phyloP scores from a whole-genome alignment of 2,888 invertebrate genomes.

The Carcina quercana region DNA sequence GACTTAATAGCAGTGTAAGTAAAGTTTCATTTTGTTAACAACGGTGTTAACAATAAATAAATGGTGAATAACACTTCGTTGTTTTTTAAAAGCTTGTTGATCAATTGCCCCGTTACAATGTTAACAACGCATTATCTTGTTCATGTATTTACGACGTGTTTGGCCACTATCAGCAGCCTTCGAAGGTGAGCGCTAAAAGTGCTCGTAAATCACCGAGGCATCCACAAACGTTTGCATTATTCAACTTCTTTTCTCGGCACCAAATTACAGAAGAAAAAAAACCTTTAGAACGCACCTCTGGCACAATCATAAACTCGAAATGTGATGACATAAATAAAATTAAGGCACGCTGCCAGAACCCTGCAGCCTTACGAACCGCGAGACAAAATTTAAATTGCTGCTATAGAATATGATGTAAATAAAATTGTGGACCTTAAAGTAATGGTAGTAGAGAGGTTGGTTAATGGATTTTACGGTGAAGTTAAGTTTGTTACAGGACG shows the following conservation, averaged over 20 bases:
- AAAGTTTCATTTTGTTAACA: too few relatives aligned
- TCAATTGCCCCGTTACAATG: too few relatives aligned
- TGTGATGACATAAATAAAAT: conserved; percentile 64
- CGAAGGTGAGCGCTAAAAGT: too few relatives aligned
- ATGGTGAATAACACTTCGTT: too few relatives aligned
- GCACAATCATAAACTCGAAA: conserved; percentile 41
- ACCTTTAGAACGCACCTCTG: conserved; percentile 42
- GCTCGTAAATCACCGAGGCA: too few relatives aligned
- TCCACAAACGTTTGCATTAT: too few relatives aligned
- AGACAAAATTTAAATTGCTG: background rate
- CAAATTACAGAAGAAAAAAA: conserved; percentile 49
- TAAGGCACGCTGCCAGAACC: conserved; percentile 44
- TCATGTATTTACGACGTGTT: too few relatives aligned
- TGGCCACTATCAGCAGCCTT: too few relatives aligned
- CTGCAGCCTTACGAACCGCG: conserved; percentile 17
- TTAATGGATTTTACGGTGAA: background rate
- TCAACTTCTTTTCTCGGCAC: conserved; percentile 39
- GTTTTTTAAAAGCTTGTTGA: too few relatives aligned
- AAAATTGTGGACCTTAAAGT: conserved; percentile 2
- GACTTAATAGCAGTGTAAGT: too few relatives aligned
- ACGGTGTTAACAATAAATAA: too few relatives aligned
- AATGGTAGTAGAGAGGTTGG: background rate
- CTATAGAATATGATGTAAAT: background rate
- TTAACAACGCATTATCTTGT: too few relatives aligned
- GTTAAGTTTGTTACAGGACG: conserved; percentile 14